Conservation (phyloP, 2,797 vertebrate genomes). For the Oreochromis grahami region DNA sequence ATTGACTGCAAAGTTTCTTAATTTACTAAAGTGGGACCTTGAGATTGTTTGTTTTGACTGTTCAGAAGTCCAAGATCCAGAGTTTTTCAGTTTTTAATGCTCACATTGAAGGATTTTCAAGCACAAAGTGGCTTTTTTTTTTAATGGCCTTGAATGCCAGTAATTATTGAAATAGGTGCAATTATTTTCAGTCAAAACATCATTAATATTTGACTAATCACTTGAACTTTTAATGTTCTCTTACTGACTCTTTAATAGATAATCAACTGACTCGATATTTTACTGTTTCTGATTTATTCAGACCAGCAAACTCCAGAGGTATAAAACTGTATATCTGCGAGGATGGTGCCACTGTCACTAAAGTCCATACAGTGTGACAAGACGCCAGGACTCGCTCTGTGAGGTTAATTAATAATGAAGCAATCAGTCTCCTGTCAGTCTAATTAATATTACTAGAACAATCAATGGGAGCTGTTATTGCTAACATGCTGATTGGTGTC, state of each 20-base stretch:
- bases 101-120: background rate
- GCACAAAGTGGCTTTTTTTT: background rate
- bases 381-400: background rate
- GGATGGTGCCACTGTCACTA: background rate
- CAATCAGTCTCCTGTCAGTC: slow-evolving; percentile 9
- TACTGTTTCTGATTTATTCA: background rate
- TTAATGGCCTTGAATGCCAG: background rate
- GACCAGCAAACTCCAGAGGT: background rate
- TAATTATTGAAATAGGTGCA: background rate
- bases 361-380: background rate
- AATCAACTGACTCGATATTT: background rate
- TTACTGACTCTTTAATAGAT: background rate
- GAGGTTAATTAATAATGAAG: slow-evolving; percentile 18
- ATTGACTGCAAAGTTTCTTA: background rate
- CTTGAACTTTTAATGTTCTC: background rate
- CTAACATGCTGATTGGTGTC: background rate
- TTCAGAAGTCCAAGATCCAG: background rate
- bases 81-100: background rate
- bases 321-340: background rate
- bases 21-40: background rate
- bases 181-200: background rate
- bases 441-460: slow-evolving; percentile 48
- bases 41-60: background rate
- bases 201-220: background rate
- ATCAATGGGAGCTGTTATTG: slow-evolving; percentile 20